phyloP scores from a whole-genome alignment of 2,797 vertebrate species.

The Epinephelus malabaricus region DNA sequence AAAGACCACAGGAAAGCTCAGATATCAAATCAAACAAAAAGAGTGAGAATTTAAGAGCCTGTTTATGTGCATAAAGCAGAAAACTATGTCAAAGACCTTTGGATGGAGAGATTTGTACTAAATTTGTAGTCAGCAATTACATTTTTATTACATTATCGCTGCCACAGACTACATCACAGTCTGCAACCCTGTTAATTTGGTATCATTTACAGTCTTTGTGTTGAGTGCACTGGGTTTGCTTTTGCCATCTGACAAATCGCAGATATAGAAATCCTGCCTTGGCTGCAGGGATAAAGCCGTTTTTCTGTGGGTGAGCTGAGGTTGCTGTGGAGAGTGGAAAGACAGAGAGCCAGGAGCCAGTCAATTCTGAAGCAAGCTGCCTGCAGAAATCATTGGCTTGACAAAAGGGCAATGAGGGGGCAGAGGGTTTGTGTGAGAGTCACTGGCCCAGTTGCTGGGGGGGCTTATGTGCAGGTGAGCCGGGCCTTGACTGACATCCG shows the following conservation, averaged over 20 bases:
- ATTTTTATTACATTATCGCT: constrained; percentile 1
- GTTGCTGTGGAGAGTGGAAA: constrained; percentile 47
- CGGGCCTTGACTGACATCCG: constrained; percentile 86
- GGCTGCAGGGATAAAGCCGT: constrained; percentile 50
- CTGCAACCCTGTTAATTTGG: not conserved
- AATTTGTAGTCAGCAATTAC: not conserved
- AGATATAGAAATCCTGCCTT: constrained; percentile 42
- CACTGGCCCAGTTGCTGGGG: constrained; percentile 73
- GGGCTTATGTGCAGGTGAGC: constrained; percentile 84
- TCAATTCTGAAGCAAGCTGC: constrained; percentile 75
- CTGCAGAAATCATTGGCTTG: constrained; percentile 87
- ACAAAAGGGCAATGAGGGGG: constrained; percentile 86
- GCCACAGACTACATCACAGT: not conserved
- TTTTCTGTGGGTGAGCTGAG: constrained; percentile 56
- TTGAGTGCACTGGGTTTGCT: constrained; percentile 25
- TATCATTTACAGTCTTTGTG: constrained; percentile 9
- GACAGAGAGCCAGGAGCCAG: constrained; percentile 52
- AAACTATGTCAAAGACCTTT: not conserved
- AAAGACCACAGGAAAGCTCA: not conserved
- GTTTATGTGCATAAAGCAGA: not conserved
- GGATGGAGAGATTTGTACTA: not conserved
- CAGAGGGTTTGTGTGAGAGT: constrained; percentile 82
- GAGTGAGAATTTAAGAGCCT: not conserved
- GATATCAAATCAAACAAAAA: constrained; percentile 12
- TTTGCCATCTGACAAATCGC: constrained; percentile 28